A percentile compares a stretch with the other conserved stretches of the same genome.
Evolutionary conservation across 2,888 invertebrate genomes (phyloP).

Genomic region (Girardia tigrina): DNA sequence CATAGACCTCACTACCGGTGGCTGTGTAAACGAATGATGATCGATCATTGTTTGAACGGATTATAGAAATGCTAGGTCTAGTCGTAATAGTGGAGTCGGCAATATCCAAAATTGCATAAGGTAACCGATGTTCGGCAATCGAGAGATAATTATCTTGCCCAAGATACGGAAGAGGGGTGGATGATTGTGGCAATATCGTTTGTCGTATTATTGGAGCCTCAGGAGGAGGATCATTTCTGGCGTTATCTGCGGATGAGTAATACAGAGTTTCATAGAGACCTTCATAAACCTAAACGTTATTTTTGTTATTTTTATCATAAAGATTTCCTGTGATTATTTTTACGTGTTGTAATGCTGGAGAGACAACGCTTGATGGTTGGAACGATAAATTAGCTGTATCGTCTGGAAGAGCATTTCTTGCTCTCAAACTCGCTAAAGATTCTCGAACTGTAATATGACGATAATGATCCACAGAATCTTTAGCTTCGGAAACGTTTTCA

Average conservation of each 20-base stretch:
- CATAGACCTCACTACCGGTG: slow-evolving; percentile 9
- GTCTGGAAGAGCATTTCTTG: slow-evolving; percentile 32
- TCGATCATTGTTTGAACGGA: not conserved
- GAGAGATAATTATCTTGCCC: slow-evolving; percentile 7
- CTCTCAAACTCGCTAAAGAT: slow-evolving; percentile 31
- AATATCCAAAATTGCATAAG: not conserved
- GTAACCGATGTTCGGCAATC: not conserved
- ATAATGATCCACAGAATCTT: not conserved
- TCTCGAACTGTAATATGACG: slow-evolving; percentile 32
- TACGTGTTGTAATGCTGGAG: not conserved
- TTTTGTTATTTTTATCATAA: not conserved
- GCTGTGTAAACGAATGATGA: not conserved
- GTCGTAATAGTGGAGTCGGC: not conserved
- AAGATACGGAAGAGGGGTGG: not conserved
- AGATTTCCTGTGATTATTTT: too few species aligned
- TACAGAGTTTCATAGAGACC: slow-evolving; percentile 24
- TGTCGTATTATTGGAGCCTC: not conserved
- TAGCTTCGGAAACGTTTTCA: not conserved
- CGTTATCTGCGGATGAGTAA: slow-evolving; percentile 21
- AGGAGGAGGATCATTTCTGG: not conserved
- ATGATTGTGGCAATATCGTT: not conserved
- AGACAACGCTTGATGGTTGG: not conserved
- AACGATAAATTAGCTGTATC: not conserved
- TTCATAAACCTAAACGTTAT: slow-evolving; percentile 3
- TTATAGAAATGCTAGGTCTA: not conserved